Evolutionary conservation across 2,888 invertebrate species (phyloP).

Genomic region (Sussaba pulchella): DNA sequence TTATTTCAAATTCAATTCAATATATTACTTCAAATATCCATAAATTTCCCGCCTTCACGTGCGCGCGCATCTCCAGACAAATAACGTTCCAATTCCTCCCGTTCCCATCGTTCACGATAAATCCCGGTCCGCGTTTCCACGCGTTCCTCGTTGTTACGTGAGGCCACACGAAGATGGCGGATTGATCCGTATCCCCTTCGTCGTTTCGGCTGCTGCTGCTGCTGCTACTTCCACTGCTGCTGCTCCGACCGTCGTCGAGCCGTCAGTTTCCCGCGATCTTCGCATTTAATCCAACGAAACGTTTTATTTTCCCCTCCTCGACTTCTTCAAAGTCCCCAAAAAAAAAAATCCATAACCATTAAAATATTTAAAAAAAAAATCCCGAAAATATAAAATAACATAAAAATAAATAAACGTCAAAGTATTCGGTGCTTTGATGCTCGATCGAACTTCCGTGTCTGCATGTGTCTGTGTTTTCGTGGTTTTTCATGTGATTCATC

Average conservation of each 20-base stretch:
- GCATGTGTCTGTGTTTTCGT: no score
- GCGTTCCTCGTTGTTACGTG: constrained; percentile 46
- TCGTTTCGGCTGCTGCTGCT: constrained; percentile 35
- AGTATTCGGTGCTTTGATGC: constrained; percentile 14
- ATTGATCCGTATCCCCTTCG: constrained; percentile 72
- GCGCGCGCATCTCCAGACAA: constrained; percentile 42
- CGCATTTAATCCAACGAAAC: neutral
- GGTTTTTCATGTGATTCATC: neutral
- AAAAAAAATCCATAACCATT: neutral
- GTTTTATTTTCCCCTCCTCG: no score
- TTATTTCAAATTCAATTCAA: no score
- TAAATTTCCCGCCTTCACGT: constrained; percentile 37
- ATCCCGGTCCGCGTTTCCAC: constrained; percentile 12
- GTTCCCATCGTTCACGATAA: constrained; percentile 52
- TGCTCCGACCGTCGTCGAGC: constrained; percentile 19
- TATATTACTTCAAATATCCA: constrained; percentile 24
- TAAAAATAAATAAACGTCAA: neutral
- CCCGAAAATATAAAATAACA: no score
- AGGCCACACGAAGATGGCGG: constrained; percentile 71
- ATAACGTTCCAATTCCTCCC: constrained; percentile 17
- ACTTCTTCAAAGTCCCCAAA: no score
- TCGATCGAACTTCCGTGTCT: no score
- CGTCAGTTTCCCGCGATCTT: neutral
- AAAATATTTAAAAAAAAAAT: neutral
- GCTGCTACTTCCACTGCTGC: neutral